Evolutionary conservation across 2,888 invertebrate genomes (phyloP).

Genomic region (Sinodicranocentrus sp.): DNA sequence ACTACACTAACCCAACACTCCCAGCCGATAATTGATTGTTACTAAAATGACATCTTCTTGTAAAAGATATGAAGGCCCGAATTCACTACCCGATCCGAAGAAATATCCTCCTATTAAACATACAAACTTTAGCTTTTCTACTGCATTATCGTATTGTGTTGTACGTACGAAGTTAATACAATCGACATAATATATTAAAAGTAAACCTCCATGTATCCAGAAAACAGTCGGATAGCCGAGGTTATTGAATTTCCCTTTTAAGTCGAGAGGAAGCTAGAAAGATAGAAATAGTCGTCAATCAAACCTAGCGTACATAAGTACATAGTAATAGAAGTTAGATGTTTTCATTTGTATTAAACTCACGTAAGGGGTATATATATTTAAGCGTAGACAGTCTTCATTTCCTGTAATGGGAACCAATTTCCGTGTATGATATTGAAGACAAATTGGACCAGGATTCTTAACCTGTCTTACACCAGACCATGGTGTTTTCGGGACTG

Average conservation of each 20-base stretch:
- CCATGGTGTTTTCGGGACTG: slow-evolving; percentile 60
- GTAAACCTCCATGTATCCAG: slow-evolving; percentile 63
- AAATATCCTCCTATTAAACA: slow-evolving; percentile 41
- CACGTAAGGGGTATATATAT: slow-evolving; percentile 57
- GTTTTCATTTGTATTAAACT: no score
- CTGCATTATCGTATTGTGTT: no score
- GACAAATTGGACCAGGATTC: slow-evolving; percentile 58
- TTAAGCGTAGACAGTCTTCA: slow-evolving; percentile 59
- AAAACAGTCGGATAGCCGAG: slow-evolving; percentile 48
- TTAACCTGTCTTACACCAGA: slow-evolving; percentile 53
- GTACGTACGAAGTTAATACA: not conserved
- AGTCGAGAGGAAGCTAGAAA: slow-evolving; percentile 25
- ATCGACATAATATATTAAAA: no score
- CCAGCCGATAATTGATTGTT: slow-evolving; percentile 23
- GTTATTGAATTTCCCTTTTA: slow-evolving; percentile 35
- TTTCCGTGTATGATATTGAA: slow-evolving; percentile 64
- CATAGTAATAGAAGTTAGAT: not conserved
- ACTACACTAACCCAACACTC: slow-evolving; percentile 34
- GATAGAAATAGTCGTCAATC: no score
- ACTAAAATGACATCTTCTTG: slow-evolving; percentile 61
- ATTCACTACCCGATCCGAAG: slow-evolving; percentile 48
- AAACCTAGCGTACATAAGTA: no score
- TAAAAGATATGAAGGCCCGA: slow-evolving; percentile 52
- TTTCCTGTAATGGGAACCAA: slow-evolving; percentile 45
- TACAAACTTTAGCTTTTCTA: not conserved